phyloP scores from a whole-genome alignment of 1,140 invertebrate genomes.

The Hyposmocoma kahamanoa region DNA sequence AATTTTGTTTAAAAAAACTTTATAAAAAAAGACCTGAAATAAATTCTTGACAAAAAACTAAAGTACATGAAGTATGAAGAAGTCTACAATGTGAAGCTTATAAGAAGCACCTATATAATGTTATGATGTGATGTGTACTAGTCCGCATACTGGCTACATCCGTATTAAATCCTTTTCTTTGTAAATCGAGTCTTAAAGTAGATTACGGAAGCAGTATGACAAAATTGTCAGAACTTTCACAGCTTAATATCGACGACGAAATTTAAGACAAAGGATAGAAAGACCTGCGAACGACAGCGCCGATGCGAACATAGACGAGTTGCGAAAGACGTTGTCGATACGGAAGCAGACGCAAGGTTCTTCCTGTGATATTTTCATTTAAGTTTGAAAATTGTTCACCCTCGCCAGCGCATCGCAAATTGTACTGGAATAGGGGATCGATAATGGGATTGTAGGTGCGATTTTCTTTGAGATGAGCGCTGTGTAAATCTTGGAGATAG shows the following conservation, averaged over 20 bases:
- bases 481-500: slow-evolving; percentile 58
- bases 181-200: too few species aligned
- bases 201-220: not conserved
- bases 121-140: too few species aligned
- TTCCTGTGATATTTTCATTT: slow-evolving; percentile 64
- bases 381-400: slow-evolving; percentile 61
- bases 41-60: too few species aligned
- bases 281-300: slow-evolving; percentile 22
- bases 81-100: too few species aligned
- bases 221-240: too few species aligned
- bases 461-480: slow-evolving; percentile 57
- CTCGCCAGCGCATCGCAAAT: slow-evolving; percentile 53
- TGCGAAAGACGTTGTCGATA: slow-evolving; percentile 27
- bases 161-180: too few species aligned
- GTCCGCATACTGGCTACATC: too few species aligned
- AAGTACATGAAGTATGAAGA: too few species aligned
- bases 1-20: too few species aligned
- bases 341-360: slow-evolving; percentile 5
- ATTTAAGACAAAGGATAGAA: slow-evolving; percentile 20
- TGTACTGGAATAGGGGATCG: slow-evolving; percentile 63
- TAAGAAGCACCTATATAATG: too few species aligned
- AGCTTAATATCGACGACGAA: not conserved
- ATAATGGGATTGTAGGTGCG: slow-evolving; percentile 66
- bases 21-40: too few species aligned
- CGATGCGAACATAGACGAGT: slow-evolving; percentile 33